Evolutionary conservation across 2,888 invertebrate species (phyloP).

Genomic region (Apotomis capreana): DNA sequence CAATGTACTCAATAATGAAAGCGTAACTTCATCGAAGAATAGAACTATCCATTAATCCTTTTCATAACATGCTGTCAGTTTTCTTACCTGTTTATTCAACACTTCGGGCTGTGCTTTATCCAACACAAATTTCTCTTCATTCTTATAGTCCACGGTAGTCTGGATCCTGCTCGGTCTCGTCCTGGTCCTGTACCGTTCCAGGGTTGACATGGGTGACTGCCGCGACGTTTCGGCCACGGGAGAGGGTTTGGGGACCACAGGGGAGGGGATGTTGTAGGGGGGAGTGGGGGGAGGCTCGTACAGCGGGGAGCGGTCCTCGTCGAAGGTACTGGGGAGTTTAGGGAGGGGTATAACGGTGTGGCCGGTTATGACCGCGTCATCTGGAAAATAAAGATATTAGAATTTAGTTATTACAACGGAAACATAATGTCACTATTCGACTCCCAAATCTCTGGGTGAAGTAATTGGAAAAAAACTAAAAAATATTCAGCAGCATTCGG

Average conservation of each 20-base stretch:
- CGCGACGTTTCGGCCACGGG: slow-evolving; percentile 55
- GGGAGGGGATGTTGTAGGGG: slow-evolving; percentile 68
- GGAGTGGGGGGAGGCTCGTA: slow-evolving; percentile 63
- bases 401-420: too few relatives aligned
- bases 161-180: slow-evolving; percentile 72
- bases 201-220: slow-evolving; percentile 74
- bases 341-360: slow-evolving; percentile 86
- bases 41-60: not conserved
- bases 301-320: slow-evolving; percentile 69
- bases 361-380: slow-evolving; percentile 85
- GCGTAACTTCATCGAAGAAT: too few relatives aligned
- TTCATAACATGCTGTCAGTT: slow-evolving; percentile 42
- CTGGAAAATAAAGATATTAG: slow-evolving; percentile 53
- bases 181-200: slow-evolving; percentile 76
- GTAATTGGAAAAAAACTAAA: too few relatives aligned
- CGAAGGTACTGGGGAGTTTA: slow-evolving; percentile 83
- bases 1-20: too few relatives aligned
- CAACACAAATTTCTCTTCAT: slow-evolving; percentile 88
- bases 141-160: slow-evolving; percentile 62
- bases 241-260: slow-evolving; percentile 64
- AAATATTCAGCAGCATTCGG: too few relatives aligned
- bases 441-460: too few relatives aligned
- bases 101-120: slow-evolving; percentile 85
- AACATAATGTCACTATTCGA: too few relatives aligned
- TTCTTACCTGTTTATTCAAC: slow-evolving; percentile 75